These are phyloP conservation scores for Dolichotis patagonum DNA, from an alignment of 2,113 vertebrate genomes.

Conservation along the genomic window DNA sequence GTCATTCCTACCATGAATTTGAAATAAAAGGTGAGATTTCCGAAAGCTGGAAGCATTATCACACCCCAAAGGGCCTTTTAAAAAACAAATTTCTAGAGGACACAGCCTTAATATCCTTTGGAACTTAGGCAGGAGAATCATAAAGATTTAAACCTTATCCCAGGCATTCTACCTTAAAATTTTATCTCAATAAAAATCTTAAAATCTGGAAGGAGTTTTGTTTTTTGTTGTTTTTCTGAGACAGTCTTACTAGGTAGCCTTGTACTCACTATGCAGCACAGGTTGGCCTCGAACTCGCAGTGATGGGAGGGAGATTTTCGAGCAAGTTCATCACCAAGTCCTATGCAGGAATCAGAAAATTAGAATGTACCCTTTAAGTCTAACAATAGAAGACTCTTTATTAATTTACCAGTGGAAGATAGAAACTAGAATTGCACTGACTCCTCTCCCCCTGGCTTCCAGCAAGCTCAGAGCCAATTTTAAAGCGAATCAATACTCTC, in stretches of 20 bases:
- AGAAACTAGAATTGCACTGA: slow-evolving; percentile 1
- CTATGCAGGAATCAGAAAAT: neutral
- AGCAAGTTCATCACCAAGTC: neutral
- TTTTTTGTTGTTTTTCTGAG: neutral
- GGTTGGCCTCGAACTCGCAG: neutral
- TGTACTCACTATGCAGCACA: neutral
- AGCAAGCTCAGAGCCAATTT: neutral
- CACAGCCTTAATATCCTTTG: neutral
- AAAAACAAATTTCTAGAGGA: slow-evolving; percentile 68
- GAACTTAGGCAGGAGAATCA: neutral
- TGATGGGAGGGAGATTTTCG: neutral
- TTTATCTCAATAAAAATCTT: neutral
- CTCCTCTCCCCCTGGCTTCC: neutral
- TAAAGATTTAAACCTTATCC: neutral
- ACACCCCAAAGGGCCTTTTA: slow-evolving; percentile 54
- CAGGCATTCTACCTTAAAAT: slow-evolving; percentile 36
- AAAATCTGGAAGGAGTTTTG: neutral
- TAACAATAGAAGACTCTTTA: neutral
- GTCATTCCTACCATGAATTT: slow-evolving; percentile 72
- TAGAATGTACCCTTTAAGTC: neutral
- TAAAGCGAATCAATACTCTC: neutral
- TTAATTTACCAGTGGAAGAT: neutral
- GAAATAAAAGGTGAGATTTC: slow-evolving; percentile 73
- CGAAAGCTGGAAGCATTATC: slow-evolving; percentile 49
- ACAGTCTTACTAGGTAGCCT: neutral